Percentiles rank a stretch among this genome's conserved stretches.
Conservation (phyloP, 1,140 invertebrate species). For the Oppia nitens region DNA sequence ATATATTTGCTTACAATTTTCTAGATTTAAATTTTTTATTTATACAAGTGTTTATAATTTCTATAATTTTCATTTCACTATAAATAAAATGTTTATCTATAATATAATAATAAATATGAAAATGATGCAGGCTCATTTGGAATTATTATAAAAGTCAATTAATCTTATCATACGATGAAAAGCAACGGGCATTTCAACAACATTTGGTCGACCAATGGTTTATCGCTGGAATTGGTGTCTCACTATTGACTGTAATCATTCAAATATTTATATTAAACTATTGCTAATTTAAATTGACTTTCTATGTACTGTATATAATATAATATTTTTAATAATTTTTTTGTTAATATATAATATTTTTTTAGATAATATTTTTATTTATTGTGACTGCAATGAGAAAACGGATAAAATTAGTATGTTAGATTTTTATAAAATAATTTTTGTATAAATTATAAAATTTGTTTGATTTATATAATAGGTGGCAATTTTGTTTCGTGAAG, state of each 20-base stretch:
- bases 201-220: slow-evolving; percentile 26
- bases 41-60: too few species aligned
- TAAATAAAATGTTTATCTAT: too few species aligned
- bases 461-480: slow-evolving; percentile 10
- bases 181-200: slow-evolving; percentile 24
- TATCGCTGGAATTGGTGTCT: slow-evolving; percentile 29
- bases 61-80: too few species aligned
- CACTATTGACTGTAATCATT: slow-evolving; percentile 43
- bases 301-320: too few species aligned
- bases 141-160: slow-evolving; percentile 24
- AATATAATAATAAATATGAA: too few species aligned
- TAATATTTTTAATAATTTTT: slow-evolving; percentile 1
- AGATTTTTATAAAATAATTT: neutral
- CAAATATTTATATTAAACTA: too few species aligned
- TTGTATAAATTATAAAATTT: neutral
- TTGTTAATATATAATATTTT: slow-evolving; percentile 8
- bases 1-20: too few species aligned
- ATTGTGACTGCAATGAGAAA: slow-evolving; percentile 52
- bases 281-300: too few species aligned
- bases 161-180: slow-evolving; percentile 24
- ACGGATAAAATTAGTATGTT: slow-evolving; percentile 32
- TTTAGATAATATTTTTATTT: slow-evolving; percentile 41
- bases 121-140: slow-evolving; percentile 28
- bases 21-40: too few species aligned
- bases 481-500: slow-evolving; percentile 42